Base-by-base conservation (phyloP, 2,888 invertebrate genomes). In the Cheilosia vulpina region DNA sequence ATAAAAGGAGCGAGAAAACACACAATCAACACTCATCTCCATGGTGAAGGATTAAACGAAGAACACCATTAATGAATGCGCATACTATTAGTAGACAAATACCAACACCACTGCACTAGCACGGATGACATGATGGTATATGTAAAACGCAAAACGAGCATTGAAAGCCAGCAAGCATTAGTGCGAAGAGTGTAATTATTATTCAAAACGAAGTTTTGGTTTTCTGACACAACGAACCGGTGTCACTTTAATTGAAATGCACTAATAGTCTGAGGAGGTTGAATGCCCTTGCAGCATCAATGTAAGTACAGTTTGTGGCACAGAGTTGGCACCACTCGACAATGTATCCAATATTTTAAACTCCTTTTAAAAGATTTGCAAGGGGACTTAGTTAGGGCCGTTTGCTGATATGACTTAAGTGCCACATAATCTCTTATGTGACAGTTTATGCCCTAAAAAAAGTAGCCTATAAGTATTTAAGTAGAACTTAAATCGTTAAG, bases 41-140 rank as follows among this genome's bases (percentile, higher is more conserved):
- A 66, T 82, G 41, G 82, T 45, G 45, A 27, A 57, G 27, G 53
- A 71, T 52, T 82, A 43, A 72, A 78, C 41, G 72, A 72, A 72
- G 41, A 58, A 71, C 81, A 60, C 62, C 72, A 58, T 85, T 85
- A 85, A 85, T 85, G 81, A 81, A 85, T 81, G 81, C 47, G 76
- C 85, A 85, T 85, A 85, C 85, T 81, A 81, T 85, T 85, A 85
- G 81, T 72, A 76, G 85, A 81, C 50, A 62, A 62, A 58, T 55
- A 63, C 68, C 31, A 45, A 24, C 27, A 47, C 63, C 58, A 27
- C 62, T 50, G n/a, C 15, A 57, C 41, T 34, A 6, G 55, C 21
- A 9, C 9, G 13, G 55, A 38, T 13, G 38, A 52, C 9, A 17
- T 62, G 45, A 77, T 50, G 57, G 13, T 41, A 5, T 15, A n/a